Base-by-base conservation (phyloP, 2,888 invertebrate species). In the Pedicia rivosa region DNA sequence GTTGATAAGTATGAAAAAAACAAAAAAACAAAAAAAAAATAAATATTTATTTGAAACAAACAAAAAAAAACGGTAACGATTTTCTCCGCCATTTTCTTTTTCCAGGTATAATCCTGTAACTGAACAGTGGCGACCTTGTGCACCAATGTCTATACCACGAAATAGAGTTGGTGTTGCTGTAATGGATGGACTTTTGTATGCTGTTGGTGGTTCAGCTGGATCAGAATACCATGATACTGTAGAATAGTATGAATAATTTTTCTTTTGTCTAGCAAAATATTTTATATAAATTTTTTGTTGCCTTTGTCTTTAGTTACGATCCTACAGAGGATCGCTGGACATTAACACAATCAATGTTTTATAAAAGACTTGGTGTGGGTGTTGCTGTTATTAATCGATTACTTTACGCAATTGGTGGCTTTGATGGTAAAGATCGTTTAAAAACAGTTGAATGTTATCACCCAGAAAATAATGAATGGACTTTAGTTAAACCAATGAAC, bases 111-210 rank as follows among this genome's bases (percentile, higher is more conserved):
- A 90, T 63, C 88, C 91, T 1, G 68, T 78, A 19, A 72, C 73
- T 16, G 88, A 90, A 55, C 72, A 74, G 46, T 92, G 92, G 92
- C 66, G 82, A 19, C 78, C 84, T 1, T 84, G 88, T 56, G 77
- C 71, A 52, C 83, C 84, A 2, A 82, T 92, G 90, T 78, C 83
- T 9, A 78, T 80, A 31, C 80, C 90, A 0, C 65, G 92, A 33
- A 88, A 90, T 58, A 70, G 92, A 50, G 71, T 90, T 14, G 91
- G 91, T 6, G 90, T 90, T 4, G 88, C 87, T n/a, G 88, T 90
- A 8, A 83, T 92, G 76, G 91, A 92, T 52, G 87, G 84, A 16
- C 64, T 84, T 43, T 63, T 92, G 39, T 92, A 92, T 55, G 90
- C 91, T 4, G 86, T 91, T 0, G 92, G 92, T 1, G 92, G 92